Evolutionary conservation across 2,113 vertebrate genomes (phyloP).

Genomic region (Glaucidium brasilianum): DNA sequence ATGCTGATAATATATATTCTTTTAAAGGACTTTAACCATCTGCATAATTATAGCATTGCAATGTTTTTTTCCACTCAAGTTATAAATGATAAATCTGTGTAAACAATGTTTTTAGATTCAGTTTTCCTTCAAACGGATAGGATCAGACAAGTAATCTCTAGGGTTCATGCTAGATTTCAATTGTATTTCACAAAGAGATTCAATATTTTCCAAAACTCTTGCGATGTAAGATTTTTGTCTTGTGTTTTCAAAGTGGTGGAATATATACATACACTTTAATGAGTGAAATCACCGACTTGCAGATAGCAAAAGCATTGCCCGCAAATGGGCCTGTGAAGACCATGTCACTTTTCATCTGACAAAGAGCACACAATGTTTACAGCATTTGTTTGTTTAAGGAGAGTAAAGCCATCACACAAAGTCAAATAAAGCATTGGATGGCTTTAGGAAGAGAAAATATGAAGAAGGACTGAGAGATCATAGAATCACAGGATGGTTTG

Average conservation of each 20-base stretch:
- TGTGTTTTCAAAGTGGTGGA: not conserved
- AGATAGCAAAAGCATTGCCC: not conserved
- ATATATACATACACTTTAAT: not conserved
- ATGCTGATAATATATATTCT: not conserved
- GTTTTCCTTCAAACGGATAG: not conserved
- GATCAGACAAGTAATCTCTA: not conserved
- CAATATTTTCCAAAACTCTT: not conserved
- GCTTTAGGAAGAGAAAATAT: not conserved
- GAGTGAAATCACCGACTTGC: not conserved
- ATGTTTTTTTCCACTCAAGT: not conserved
- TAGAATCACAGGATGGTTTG: too few relatives aligned
- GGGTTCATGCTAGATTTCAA: not conserved
- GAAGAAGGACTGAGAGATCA: not conserved
- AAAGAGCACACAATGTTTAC: not conserved
- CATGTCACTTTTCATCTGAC: not conserved
- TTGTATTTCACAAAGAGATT: not conserved
- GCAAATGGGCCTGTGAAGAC: not conserved
- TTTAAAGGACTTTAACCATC: not conserved
- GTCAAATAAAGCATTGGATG: not conserved
- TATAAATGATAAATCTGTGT: not conserved
- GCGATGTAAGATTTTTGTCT: not conserved
- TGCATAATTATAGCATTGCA: not conserved
- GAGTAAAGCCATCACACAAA: not conserved
- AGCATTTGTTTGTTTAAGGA: not conserved
- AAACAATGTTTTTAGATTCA: not conserved